Evolutionary conservation across 1,140 invertebrate species (phyloP), one percentile per base, ranked within the genome.

Genomic region (Leguminivora glycinivorella): DNA sequence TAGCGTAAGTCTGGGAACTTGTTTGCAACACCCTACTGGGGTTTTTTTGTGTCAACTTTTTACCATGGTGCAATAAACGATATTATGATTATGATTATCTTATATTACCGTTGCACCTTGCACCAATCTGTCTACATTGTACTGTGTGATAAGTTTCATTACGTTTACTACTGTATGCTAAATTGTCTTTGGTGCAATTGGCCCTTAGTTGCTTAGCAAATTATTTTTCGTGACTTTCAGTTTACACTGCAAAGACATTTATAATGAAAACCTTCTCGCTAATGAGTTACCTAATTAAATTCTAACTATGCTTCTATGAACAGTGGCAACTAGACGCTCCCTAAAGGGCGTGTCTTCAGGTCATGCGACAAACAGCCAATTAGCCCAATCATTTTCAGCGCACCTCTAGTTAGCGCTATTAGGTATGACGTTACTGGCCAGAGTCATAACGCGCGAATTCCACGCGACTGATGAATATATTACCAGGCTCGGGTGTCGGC

Each of bases 361-460:
- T 63, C 58, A 63, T 63, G 58, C 58, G 58, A 63, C 58, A 63
- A 52, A 29, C 25, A 63, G 58, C 29, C 58, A 63, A 63, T 63
- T 63, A 63, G 26, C 25, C 25, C 58, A 63, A 63, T 63, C 31
- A 63, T 63, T 63, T 31, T 63, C 25, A 63, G 58, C 58, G 58
- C 58, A 63, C 58, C 58, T 63, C 58, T 14, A 63, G 58, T 63
- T 63, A 63, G n/a, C 58, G 58, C 58, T 29, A 17, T 63, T 63
- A 63, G 58, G 26, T 29, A 63, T 63, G 25, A 63, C 58, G 58
- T 29, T 17, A 63, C 17, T 63, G n/a, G n/a, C 58, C 25, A 63
- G 58, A 17, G 31, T 63, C 14, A 63, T 29, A 29, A 63, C 58
- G 25, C 9, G 25, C 26, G 9, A 34, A 63, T 63, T 63, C 26